Evolutionary conservation across 2,888 invertebrate genomes (phyloP), one percentile per base, ranked within the genome.

Genomic region (Protophormia terraenovae): DNA sequence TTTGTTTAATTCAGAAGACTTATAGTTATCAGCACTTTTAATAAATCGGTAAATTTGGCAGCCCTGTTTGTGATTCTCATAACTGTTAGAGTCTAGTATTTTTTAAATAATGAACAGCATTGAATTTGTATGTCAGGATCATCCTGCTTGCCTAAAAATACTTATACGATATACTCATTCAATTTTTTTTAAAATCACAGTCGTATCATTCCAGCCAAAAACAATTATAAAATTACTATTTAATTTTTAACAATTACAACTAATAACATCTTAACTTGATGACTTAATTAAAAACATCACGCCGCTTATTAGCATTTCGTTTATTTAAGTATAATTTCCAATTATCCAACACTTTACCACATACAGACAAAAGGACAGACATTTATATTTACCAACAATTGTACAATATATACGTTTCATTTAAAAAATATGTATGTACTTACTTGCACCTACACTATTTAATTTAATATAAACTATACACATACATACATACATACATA

Each of bases 261-360:
- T 55, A 24, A 66, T 38, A n/a, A n/a, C n/a, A 55, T 47, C 60
- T 60, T 66, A 16, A 38, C 14, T 19, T 29, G 45, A 78, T 50
- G 78, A 19, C 67, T 73, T 78, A 45, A 67, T 83, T 67, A 38
- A 22, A 32, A 32, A 32, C 50, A 73, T 24, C 41, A 58, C 71
- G 24, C 41, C 53, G 8, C 60, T 55, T 35, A 69, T 79, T 83
- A 75, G 38, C 69, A 75, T 73, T 73, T 35, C 58, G 35, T 50
- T 45, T 45, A 66, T 50, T 60, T 27, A 24, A 60, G 27, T 71
- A 41, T 79, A 71, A 79, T 71, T 71, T 53, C 50, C 41, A 83
- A 67, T 66, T 66, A 83, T 66, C 67, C 55, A 58, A 32, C 60
- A 47, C 55, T 66, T 53, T 35, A 22, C 2, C 45, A 72, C 12